Percentiles rank a stretch among this genome's conserved stretches.
Conservation (phyloP, 2,113 vertebrate species). For the Psittacus erithacus region DNA sequence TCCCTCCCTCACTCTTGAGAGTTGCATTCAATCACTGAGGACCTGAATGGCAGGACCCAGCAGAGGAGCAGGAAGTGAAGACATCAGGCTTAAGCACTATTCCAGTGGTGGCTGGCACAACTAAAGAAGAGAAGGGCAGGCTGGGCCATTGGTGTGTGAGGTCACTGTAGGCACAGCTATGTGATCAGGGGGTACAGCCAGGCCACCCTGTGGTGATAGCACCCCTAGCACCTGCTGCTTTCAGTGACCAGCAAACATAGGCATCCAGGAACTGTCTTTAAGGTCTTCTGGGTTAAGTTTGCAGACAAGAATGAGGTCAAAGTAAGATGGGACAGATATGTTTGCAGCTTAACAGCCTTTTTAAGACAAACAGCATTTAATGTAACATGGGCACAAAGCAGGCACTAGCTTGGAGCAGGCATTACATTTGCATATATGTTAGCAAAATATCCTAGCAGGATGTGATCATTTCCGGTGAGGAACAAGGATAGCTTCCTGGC, state of each 20-base stretch:
- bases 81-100: not conserved
- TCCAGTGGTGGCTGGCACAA: not conserved
- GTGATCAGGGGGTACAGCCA: not conserved
- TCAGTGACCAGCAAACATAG: not conserved
- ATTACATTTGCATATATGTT: not conserved
- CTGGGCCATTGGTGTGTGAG: not conserved
- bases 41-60: not conserved
- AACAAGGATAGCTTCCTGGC: not conserved
- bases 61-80: not conserved
- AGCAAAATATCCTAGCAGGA: not conserved
- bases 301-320: not conserved
- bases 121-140: not conserved
- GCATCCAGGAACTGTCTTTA: not conserved
- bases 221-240: not conserved
- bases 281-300: not conserved
- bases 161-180: not conserved
- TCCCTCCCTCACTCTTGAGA: not conserved
- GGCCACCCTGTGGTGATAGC: not conserved
- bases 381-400: not conserved
- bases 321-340: accelerated
- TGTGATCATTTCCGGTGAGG: not conserved
- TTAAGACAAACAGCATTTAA: not conserved
- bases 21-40: accelerated
- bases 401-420: not conserved
- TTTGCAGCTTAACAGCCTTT: not conserved